Evolutionary conservation across 1,140 invertebrate genomes (phyloP).

Genomic region (Heliconius hewitsoni): DNA sequence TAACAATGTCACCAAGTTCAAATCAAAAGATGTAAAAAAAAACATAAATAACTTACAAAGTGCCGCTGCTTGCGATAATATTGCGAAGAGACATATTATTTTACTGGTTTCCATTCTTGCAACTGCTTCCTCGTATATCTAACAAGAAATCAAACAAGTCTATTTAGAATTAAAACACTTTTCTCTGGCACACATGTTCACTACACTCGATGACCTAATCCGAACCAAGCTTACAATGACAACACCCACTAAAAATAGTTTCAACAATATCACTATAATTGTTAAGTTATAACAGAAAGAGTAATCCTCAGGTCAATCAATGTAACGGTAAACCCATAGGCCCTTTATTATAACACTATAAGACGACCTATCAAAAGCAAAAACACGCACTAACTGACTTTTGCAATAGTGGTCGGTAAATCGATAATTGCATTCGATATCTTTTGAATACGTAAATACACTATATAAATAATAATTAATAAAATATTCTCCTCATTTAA

Average conservation of each 20-base stretch:
- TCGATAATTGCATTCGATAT: conserved; percentile 55
- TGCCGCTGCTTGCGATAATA: conserved; percentile 63
- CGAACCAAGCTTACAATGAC: conserved; percentile 75
- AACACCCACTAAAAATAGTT: conserved; percentile 80
- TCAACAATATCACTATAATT: conserved; percentile 53
- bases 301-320: conserved; percentile 39
- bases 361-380: conserved; percentile 47
- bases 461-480: conserved; percentile 24
- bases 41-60: conserved; percentile 62
- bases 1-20: conserved; percentile 35
- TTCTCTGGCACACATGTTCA: conserved; percentile 75
- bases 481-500: conserved; percentile 29
- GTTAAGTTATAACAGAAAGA: conserved; percentile 55
- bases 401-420: conserved; percentile 59
- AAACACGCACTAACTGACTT: conserved; percentile 60
- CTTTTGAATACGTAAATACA: conserved; percentile 22
- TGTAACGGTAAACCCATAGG: conserved; percentile 45
- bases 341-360: conserved; percentile 47
- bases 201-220: conserved; percentile 79
- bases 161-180: conserved; percentile 67
- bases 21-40: conserved; percentile 23
- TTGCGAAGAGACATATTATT: conserved; percentile 66
- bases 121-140: conserved; percentile 64
- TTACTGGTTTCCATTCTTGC: conserved; percentile 69
- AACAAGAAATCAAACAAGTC: conserved; percentile 71